Base-by-base conservation (phyloP, 2,797 vertebrate genomes). In the Oreonectes daqikongensis region DNA sequence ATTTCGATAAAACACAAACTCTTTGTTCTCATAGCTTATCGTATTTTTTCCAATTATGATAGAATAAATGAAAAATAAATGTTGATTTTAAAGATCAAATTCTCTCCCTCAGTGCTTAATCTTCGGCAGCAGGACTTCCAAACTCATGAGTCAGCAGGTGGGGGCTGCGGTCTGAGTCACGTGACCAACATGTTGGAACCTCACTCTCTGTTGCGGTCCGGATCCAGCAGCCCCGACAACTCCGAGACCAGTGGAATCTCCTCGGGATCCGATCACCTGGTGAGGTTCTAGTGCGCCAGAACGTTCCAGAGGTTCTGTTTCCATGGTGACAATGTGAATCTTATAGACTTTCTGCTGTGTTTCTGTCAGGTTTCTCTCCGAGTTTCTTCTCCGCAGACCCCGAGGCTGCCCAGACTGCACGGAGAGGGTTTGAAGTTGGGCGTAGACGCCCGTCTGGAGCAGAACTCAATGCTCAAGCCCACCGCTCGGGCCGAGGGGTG, bases 191-290 rank as follows among this genome's bases (percentile, higher is more conserved):
- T 42, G 2, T 44, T 70, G 3, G 80, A 84, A 64, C 93, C 94
- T 0, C 92, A 93, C 53, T 96, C 95, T 66, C 92, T 98, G 67
- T 81, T 98, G 89, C 96, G 97, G 85, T 99, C 97, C 0, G 96
- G 96, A 32, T 98, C 97, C 81, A 98, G 95, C 91, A 99, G 98
- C 81, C 97, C 97, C 6, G 96, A 96, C 0, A 97, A 99, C 90
- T 99, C 98, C 0, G 97, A 99, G 85, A 98, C 96, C 82, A 99
- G 98, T 24, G 96, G 95, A 44, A 95, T 99, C 90, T 99, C 97
- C 86, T 99, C 97, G 20, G 96, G 97, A 77, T 99, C 98, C 0
- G 98, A 99, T 82, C 96, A 98, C 84, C 93, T 99, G 77, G 80
- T 84, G 35, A 71, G 72, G 32, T n/a, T 28, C 4, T 10, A 35